These are phyloP conservation scores for Netelia melanura DNA, from an alignment of 2,888 invertebrate species.

Conservation along the genomic window DNA sequence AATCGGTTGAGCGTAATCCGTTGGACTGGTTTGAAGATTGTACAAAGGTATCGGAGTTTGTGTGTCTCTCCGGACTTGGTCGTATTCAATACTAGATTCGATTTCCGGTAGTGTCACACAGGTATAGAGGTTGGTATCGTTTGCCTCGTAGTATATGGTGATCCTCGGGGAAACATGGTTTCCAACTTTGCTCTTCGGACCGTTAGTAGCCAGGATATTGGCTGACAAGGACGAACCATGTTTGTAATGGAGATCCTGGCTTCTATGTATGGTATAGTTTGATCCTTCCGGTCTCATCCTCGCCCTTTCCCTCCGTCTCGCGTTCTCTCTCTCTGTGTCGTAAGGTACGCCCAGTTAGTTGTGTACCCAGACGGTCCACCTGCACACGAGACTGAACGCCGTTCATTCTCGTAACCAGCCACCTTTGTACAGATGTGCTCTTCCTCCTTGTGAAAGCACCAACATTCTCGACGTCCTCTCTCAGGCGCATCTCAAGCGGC, in stretches of 20 bases:
- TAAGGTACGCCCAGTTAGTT: constrained; percentile 61
- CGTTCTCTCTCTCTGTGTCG: constrained; percentile 4
- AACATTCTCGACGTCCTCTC: constrained; percentile 55
- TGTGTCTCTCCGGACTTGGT: background rate
- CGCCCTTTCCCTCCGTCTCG: background rate
- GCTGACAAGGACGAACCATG: constrained; percentile 71
- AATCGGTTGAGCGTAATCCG: background rate
- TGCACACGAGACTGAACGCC: constrained; percentile 37
- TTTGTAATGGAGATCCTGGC: constrained; percentile 72
- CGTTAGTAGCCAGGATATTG: constrained; percentile 70
- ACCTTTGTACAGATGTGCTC: constrained; percentile 64
- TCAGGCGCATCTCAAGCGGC: constrained; percentile 30
- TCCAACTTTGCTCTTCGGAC: constrained; percentile 66
- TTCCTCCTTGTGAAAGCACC: constrained; percentile 51
- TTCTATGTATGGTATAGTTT: constrained; percentile 64
- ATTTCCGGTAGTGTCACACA: constrained; percentile 62
- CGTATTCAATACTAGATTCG: constrained; percentile 66
- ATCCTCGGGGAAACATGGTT: constrained; percentile 66
- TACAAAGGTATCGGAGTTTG: constrained; percentile 41
- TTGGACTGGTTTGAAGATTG: constrained; percentile 5
- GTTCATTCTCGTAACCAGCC: constrained; percentile 57
- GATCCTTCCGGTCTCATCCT: constrained; percentile 56
- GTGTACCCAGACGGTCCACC: constrained; percentile 62
- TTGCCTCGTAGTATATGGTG: constrained; percentile 64
- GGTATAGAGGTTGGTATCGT: constrained; percentile 57